Percentiles rank a stretch among this genome's conserved stretches.
Conservation (phyloP, 2,888 invertebrate genomes). For the Caenorhabditis doughertyi region DNA sequence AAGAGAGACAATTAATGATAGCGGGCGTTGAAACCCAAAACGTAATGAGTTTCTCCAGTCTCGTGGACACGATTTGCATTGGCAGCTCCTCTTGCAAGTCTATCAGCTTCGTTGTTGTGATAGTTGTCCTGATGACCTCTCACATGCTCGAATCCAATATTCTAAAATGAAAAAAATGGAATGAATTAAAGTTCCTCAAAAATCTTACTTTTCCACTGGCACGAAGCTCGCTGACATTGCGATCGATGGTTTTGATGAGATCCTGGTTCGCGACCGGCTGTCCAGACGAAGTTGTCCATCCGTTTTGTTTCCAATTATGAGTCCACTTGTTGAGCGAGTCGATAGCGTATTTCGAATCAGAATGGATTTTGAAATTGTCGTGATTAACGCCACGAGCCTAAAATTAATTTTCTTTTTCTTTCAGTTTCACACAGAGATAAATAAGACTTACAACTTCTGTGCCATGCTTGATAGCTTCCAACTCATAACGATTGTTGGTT, state of each 20-base stretch:
- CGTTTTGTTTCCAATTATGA: conserved; percentile 84
- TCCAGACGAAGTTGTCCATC: conserved; percentile 89
- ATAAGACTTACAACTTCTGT: conserved; percentile 83
- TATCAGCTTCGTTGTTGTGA: conserved; percentile 5
- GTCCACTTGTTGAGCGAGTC: neutral
- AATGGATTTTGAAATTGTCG: neutral
- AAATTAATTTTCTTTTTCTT: no score
- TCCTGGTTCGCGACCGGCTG: conserved; percentile 91
- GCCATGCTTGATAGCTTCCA: conserved; percentile 89
- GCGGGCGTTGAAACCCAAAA: no score
- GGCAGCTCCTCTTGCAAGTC: neutral
- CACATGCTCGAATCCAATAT: neutral
- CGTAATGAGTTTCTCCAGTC: no score
- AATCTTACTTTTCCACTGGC: neutral
- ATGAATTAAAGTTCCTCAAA: neutral
- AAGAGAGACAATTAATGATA: neutral
- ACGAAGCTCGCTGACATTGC: neutral
- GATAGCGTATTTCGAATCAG: conserved; percentile 11
- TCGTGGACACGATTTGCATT: neutral
- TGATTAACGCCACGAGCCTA: neutral
- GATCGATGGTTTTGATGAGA: conserved; percentile 87
- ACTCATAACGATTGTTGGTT: conserved; percentile 97
- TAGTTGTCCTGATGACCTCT: neutral
- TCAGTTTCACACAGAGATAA: no score
- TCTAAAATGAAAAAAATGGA: no score